phyloP scores from a whole-genome alignment of 2,888 invertebrate species.

The Ormyrus nitidulus region DNA sequence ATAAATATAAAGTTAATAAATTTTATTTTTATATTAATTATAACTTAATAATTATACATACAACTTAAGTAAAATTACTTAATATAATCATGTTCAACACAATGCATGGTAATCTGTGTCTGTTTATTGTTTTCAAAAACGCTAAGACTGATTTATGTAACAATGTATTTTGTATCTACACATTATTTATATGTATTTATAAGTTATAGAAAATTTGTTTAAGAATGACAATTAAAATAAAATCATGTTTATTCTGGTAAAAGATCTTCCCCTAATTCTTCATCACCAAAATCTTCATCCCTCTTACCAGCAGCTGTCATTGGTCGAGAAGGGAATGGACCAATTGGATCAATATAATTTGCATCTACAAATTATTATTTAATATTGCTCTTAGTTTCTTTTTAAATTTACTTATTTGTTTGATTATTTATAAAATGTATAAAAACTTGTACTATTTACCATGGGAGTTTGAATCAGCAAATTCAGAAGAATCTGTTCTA shows the following conservation, averaged over 20 bases:
- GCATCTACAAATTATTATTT: conserved; percentile 72
- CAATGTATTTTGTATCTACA: too few relatives aligned
- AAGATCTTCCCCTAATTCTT: conserved; percentile 85
- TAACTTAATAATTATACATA: too few relatives aligned
- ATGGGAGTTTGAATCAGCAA: conserved; percentile 60
- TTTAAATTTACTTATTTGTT: conserved; percentile 13
- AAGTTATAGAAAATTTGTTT: too few relatives aligned
- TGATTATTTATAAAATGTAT: background rate
- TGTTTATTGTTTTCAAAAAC: too few relatives aligned
- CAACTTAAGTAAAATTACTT: too few relatives aligned
- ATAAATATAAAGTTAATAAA: too few relatives aligned
- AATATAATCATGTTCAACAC: too few relatives aligned
- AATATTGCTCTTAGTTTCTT: background rate
- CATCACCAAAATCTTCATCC: conserved; percentile 84
- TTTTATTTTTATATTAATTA: too few relatives aligned
- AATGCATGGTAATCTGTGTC: too few relatives aligned
- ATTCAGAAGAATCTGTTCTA: conserved; percentile 64
- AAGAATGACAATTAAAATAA: too few relatives aligned
- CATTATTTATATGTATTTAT: too few relatives aligned
- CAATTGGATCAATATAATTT: conserved; percentile 78
- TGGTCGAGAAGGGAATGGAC: conserved; percentile 78
- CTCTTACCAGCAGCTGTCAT: conserved; percentile 78
- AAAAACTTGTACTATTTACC: conserved; percentile 57
- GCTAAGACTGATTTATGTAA: too few relatives aligned
- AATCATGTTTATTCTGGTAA: conserved; percentile 79